Evolutionary conservation across 2,113 vertebrate species (phyloP).

Genomic region (Acrocephalus kingi): DNA sequence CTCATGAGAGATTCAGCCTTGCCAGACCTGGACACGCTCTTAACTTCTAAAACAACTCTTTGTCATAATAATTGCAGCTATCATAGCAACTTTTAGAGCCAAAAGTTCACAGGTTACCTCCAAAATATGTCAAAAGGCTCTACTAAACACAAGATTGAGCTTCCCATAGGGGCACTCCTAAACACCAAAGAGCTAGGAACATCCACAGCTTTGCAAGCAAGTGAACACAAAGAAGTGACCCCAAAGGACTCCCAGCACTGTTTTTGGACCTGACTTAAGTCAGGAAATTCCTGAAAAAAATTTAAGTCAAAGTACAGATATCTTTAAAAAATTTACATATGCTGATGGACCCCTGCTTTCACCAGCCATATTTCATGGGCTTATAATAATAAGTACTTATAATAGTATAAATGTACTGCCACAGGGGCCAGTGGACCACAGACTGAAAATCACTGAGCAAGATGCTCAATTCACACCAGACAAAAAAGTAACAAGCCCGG

Average conservation of each 20-base stretch:
- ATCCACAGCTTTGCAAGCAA: background rate
- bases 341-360: background rate
- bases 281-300: background rate
- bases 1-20: constrained; percentile 7
- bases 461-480: background rate
- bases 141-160: background rate
- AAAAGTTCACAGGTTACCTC: constrained; percentile 26
- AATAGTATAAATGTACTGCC: background rate
- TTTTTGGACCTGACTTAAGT: background rate
- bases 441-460: background rate
- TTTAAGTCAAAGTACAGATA: background rate
- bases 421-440: background rate
- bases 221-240: background rate
- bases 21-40: constrained; percentile 31
- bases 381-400: background rate
- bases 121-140: constrained; percentile 10
- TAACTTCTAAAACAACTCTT: constrained; percentile 35
- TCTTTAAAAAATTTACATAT: background rate
- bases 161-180: background rate
- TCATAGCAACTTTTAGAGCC: constrained; percentile 24
- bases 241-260: background rate
- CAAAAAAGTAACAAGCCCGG: background rate
- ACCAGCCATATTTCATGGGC: background rate
- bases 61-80: constrained; percentile 36
- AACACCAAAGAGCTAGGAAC: accelerated